phyloP scores from a whole-genome alignment of 2,797 vertebrate species.

The Hirundo rustica region DNA sequence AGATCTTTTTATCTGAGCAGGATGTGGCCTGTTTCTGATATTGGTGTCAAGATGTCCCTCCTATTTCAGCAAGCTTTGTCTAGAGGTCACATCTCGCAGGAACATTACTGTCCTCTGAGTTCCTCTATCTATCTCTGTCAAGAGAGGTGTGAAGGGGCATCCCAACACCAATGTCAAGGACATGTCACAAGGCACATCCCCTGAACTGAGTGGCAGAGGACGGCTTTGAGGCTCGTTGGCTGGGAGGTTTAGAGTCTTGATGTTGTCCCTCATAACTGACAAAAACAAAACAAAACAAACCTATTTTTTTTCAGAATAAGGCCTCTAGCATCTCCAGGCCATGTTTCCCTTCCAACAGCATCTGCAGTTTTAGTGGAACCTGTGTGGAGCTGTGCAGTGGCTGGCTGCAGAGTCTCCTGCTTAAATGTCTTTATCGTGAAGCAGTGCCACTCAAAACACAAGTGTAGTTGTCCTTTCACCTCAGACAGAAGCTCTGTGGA shows the following conservation, averaged over 20 bases:
- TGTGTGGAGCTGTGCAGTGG: neutral
- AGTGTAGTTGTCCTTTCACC: neutral
- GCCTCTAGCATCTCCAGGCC: neutral
- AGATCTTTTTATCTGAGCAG: neutral
- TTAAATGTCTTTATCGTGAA: neutral
- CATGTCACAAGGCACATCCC: neutral
- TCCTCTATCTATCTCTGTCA: neutral
- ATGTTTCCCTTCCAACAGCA: neutral
- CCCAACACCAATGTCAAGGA: neutral
- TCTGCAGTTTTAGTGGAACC: neutral
- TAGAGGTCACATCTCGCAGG: neutral
- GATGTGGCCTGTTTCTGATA: neutral
- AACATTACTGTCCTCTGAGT: neutral
- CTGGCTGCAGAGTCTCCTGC: neutral
- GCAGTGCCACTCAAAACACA: rapidly evolving
- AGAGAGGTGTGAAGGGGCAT: neutral
- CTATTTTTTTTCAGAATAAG: neutral
- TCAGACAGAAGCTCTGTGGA: neutral
- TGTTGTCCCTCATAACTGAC: neutral
- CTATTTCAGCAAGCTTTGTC: neutral
- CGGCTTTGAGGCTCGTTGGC: neutral
- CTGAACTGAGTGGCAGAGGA: neutral
- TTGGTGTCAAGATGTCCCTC: neutral
- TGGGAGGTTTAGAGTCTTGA: neutral
- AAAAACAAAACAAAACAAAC: neutral